Conservation (phyloP, 2,113 vertebrate genomes). For the Leptodactylus fuscus region DNA sequence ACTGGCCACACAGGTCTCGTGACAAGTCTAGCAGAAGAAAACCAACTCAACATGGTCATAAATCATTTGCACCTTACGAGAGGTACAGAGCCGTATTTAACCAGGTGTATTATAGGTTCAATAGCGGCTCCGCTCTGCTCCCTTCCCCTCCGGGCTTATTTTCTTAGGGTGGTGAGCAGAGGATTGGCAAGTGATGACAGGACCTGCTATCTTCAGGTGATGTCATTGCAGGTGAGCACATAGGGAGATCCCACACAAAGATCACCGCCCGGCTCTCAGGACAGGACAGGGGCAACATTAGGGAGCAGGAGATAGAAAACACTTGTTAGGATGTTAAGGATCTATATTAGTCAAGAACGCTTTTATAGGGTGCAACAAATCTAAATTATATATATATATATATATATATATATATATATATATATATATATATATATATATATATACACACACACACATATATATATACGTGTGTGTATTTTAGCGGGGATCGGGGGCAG, state of each 20-base stretch:
- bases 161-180: constrained; percentile 35
- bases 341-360: too few species aligned
- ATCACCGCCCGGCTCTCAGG: neutral
- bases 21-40: neutral
- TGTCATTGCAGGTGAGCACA: constrained; percentile 52
- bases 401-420: too few species aligned
- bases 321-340: too few species aligned
- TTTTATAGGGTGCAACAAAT: too few species aligned
- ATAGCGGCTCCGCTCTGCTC: neutral
- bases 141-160: constrained; percentile 3
- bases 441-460: too few species aligned
- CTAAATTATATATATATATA: too few species aligned
- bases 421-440: too few species aligned
- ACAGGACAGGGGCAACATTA: neutral
- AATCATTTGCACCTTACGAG: constrained; percentile 3
- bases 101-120: constrained; percentile 37
- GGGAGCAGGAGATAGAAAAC: neutral
- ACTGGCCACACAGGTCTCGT: neutral
- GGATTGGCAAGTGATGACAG: constrained; percentile 57
- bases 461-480: too few species aligned
- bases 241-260: constrained; percentile 37
- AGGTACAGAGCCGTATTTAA: constrained; percentile 6
- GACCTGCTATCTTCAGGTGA: constrained; percentile 48
- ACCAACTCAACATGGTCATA: neutral
- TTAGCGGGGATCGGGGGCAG: too few species aligned